Base-by-base conservation (phyloP, 2,888 invertebrate genomes). In the Ceraclea dissimilis region DNA sequence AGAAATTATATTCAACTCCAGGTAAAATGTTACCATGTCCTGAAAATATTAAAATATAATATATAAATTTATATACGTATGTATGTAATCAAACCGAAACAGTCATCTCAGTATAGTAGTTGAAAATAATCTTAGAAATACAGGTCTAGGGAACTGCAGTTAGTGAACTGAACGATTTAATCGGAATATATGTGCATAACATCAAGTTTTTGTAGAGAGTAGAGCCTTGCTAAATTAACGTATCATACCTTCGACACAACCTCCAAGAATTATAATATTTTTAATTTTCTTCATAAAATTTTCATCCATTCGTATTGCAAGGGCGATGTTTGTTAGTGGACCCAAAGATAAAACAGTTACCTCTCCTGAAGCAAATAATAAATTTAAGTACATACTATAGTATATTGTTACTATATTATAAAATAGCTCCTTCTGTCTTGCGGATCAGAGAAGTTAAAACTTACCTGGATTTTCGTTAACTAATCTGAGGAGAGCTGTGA, bases 1-100 rank as follows among this genome's bases (percentile, higher is more conserved):
- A 79, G 68, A 90, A 90, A 71, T 91, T 91, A 66, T 86, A 91
- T 70, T 91, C 90, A 0, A 86, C 87, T 39, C 81, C 70, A 1
- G 78, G 67, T 1, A 81, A 78, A 21, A 72, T 69, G 66, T 86
- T 86, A 16, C 85, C 85, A 21, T 75, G 67, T n/a, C 76, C 80
- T 79, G 51, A 48, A 68, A 68, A 49, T n/a, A n/a, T n/a, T 11
- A 10, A 26, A 20, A 33, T 11, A 31, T 31, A n/a, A n/a, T n/a
- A n/a, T n/a, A n/a, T n/a, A n/a, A n/a, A n/a, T n/a, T n/a, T n/a
- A n/a, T n/a, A n/a, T n/a, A n/a, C n/a, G n/a, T n/a, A n/a, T n/a
- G n/a, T n/a, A n/a, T n/a, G n/a, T n/a, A n/a, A n/a, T n/a, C n/a
- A n/a, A n/a, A n/a, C n/a, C 8, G 31, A 31, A 8, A 8, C 11